These are phyloP conservation scores for Byasa hedistus DNA, from an alignment of 2,888 invertebrate species.

Conservation along the genomic window DNA sequence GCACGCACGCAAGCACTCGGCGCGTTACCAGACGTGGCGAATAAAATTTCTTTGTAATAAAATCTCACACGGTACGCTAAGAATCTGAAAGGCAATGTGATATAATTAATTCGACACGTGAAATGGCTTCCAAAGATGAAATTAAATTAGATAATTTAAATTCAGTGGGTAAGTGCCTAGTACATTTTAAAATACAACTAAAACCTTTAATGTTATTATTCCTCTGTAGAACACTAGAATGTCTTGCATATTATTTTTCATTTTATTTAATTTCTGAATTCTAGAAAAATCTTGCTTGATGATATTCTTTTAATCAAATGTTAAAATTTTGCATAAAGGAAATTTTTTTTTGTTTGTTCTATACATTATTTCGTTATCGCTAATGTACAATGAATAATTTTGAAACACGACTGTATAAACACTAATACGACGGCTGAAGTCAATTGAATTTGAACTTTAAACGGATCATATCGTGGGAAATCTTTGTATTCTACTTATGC, in stretches of 20 bases:
- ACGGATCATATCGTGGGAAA: no score
- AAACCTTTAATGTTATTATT: neutral
- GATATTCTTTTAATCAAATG: neutral
- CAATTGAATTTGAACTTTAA: no score
- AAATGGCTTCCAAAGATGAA: slow-evolving; percentile 16
- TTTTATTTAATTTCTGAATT: no score
- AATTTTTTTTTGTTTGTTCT: neutral
- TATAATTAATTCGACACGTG: neutral
- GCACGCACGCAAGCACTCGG: neutral
- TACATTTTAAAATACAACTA: neutral
- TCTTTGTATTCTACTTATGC: no score
- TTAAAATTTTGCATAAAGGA: neutral
- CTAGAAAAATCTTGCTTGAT: no score
- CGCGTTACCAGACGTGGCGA: slow-evolving; percentile 12
- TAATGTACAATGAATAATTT: neutral
- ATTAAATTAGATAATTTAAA: slow-evolving; percentile 18
- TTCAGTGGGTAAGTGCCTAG: slow-evolving; percentile 18
- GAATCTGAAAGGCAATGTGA: neutral
- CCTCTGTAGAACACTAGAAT: no score
- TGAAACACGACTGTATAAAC: neutral
- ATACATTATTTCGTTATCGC: no score
- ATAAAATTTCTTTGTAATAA: neutral
- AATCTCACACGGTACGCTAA: neutral
- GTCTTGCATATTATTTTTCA: no score
- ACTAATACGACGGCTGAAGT: neutral